phyloP scores from a whole-genome alignment of 2,888 invertebrate genomes.

The Megalurothrips usitatus region DNA sequence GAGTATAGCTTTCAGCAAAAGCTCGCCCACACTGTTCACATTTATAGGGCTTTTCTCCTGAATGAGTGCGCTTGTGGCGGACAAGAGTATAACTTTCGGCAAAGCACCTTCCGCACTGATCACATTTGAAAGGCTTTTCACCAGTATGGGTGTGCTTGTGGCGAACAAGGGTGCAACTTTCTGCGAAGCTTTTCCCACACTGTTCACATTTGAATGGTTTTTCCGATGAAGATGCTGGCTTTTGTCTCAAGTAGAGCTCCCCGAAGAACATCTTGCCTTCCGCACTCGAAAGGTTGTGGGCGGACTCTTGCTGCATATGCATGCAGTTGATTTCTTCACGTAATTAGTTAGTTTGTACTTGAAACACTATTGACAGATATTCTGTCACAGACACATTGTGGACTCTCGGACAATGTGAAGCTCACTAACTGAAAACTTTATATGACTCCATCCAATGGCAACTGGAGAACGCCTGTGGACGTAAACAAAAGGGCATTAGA shows the following conservation, averaged over 20 bases:
- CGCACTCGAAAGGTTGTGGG: background rate
- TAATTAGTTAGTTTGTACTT: background rate
- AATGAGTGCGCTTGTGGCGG: conserved; percentile 14
- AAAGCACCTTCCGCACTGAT: conserved; percentile 11
- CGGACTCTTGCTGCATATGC: conserved; percentile 4
- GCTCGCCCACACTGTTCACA: conserved; percentile 9
- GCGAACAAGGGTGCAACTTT: conserved; percentile 13
- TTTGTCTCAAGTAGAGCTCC: background rate
- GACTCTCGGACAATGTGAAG: background rate
- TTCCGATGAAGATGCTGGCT: background rate
- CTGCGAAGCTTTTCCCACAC: conserved; percentile 9
- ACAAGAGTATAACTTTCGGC: conserved; percentile 15
- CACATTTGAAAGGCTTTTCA: conserved; percentile 12
- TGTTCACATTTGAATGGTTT: conserved; percentile 20
- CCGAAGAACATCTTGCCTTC: conserved; percentile 14
- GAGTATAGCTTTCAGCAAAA: conserved; percentile 1
- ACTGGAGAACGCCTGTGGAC: too few relatives aligned
- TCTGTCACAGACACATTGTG: background rate
- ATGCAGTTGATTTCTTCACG: background rate
- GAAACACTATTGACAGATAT: background rate
- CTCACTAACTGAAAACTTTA: background rate
- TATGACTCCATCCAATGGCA: background rate
- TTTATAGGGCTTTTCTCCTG: conserved; percentile 10
- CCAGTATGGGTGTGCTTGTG: conserved; percentile 16
- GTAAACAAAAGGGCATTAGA: too few relatives aligned